These are phyloP conservation scores for Drosophila setifemur DNA, from an alignment of 1,140 invertebrate species.

Conservation along the genomic window DNA sequence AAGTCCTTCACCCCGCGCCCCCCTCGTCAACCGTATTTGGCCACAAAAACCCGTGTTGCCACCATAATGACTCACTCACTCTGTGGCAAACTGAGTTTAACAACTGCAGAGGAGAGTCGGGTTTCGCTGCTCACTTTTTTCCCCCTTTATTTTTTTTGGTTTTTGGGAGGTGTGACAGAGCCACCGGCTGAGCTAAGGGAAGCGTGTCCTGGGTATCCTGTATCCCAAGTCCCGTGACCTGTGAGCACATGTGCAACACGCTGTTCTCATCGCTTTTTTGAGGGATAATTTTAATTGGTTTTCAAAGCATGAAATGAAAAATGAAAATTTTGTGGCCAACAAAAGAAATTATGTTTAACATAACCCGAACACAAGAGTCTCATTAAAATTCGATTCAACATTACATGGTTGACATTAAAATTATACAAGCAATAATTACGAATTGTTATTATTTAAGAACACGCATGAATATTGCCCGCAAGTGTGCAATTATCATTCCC, in stretches of 20 bases:
- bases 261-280: not conserved
- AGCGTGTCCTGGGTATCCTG: constrained; percentile 27
- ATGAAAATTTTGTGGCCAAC: constrained; percentile 17
- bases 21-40: not conserved
- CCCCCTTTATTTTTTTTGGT: not conserved
- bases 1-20: not conserved
- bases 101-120: constrained; percentile 21
- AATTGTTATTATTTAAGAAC: no score
- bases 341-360: constrained; percentile 25
- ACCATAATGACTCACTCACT: constrained; percentile 46
- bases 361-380: not conserved
- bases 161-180: constrained; percentile 38
- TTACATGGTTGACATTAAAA: not conserved
- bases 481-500: no score
- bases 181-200: constrained; percentile 20
- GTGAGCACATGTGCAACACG: constrained; percentile 10
- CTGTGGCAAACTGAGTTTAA: constrained; percentile 27
- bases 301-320: constrained; percentile 28
- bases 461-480: no score
- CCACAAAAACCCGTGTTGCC: constrained; percentile 27
- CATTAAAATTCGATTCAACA: constrained; percentile 21
- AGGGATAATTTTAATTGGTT: constrained; percentile 36
- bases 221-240: constrained; percentile 10
- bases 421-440: not conserved
- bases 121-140: constrained; percentile 23